Base-by-base conservation (phyloP, 2,888 invertebrate genomes). In the Andrena marginata region DNA sequence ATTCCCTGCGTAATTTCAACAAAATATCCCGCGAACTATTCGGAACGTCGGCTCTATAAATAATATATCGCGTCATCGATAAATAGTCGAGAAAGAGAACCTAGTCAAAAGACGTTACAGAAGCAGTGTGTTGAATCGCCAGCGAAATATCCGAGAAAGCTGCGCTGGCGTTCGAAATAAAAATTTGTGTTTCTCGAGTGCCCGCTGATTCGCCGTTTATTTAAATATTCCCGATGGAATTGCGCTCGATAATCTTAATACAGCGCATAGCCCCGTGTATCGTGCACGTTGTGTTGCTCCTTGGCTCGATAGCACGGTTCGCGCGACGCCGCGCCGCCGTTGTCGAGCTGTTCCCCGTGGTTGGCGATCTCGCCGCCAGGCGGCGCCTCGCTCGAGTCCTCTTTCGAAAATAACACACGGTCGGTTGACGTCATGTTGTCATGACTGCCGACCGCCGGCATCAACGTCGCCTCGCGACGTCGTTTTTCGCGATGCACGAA, bases 391-490 rank as follows among this genome's bases (percentile, higher is more conserved):
- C 63, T 89, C 91, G 90, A 92, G 92, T 92, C 93, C 91, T 92
- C 93, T 93, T 93, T 93, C 93, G 92, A 94, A 94, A 94, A 93
- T 93, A 94, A 94, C 93, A 93, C 93, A 91, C 92, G 92, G 92
- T 89, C 90, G 93, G 92, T 90, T 94, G 93, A 94, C 93, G 93
- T 94, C 94, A 94, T 92, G 90, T 91, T 88, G 88, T 91, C 89
- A 90, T 87, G 87, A 87, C 82, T 89, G 87, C 82, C 77, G 81
- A 89, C 80, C 94, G 94, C 93, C 93, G 94, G 93, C 94, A 94
- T 94, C 94, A 94, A 94, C 94, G 94, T 94, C 94, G 94, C 94
- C 95, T 94, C 95, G 56, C 56, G 91, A 87, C 85, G 70, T 95
- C 95, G 91, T 95, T 96, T 94, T 96, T 96, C 51, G 92, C 96